Evolutionary conservation across 1,140 invertebrate species (phyloP), one percentile per base, ranked within the genome.

Genomic region (Bombus polaris): DNA sequence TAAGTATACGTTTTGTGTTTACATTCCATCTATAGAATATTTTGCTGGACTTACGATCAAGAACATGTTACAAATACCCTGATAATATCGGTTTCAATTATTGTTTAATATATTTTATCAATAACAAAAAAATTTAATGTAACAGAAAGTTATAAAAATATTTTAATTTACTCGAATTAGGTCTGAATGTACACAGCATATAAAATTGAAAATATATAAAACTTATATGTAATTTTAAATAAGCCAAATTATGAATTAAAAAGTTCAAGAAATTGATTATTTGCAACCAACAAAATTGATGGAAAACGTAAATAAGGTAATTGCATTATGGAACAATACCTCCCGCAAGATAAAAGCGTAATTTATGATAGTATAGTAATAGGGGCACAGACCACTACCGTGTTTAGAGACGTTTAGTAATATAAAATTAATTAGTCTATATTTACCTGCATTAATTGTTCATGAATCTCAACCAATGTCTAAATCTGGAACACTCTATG

Each of bases 11-110:
- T 25, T 53, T 53, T 39, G 25, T 37, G 42, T 4, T 42, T 70
- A 28, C 76, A 37, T 80, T 73, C 39, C 32, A 42, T 39, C n/a
- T 8, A 32, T 3, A 47, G 2, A 80, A 72, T 28, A 77, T 57
- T 57, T 76, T 57, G 39, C 47, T 18, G 25, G 42, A 44, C 59
- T 66, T 83, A 22, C 1, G 32, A 47, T 66, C 62, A 83, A 83
- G 81, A 44, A 68, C 28, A 57, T 22, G 12, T 32, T n/a, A 13
- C 32, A 35, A 76, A 12, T 28, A 13, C 12, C 32, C 28, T 39
- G 8, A 44, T 9, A 22, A 81, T 22, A 32, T 35, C 32, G 22
- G 9, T 32, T 59, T 12, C 5, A 42, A 53, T n/a, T n/a, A 65
- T 59, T n/a, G 3, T 22, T 28, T 3, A 35, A n/a, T 15, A 53